phyloP scores from a whole-genome alignment of 2,797 vertebrate genomes.

The Eutrigla gurnardus region DNA sequence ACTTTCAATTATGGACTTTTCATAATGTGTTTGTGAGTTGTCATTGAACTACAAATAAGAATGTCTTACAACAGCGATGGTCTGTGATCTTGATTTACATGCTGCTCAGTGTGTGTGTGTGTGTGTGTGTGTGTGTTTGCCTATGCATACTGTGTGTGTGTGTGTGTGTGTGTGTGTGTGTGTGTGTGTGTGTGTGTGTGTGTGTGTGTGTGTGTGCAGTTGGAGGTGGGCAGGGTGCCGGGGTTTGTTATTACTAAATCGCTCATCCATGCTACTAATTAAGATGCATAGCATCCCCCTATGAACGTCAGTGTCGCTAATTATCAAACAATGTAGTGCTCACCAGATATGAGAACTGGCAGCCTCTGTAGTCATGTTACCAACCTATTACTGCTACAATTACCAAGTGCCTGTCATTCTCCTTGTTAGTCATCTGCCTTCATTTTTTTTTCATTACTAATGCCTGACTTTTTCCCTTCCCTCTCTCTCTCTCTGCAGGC shows the following conservation, averaged over 20 bases:
- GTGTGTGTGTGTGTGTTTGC: constrained; percentile 11
- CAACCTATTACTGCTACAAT: constrained; percentile 82
- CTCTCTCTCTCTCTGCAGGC: constrained; percentile 81
- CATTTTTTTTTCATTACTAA: constrained; percentile 58
- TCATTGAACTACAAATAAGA: constrained; percentile 42
- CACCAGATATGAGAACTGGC: constrained; percentile 83
- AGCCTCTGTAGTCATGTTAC: constrained; percentile 83
- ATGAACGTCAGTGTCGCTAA: constrained; percentile 81
- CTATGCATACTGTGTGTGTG: background rate
- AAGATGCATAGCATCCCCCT: constrained; percentile 81
- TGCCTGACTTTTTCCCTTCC: constrained; percentile 35
- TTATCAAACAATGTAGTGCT: constrained; percentile 84
- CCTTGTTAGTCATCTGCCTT: constrained; percentile 75
- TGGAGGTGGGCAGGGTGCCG: constrained; percentile 75
- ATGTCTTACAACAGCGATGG: constrained; percentile 15
- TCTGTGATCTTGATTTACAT: constrained; percentile 30
- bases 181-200: background rate
- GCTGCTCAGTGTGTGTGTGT: background rate
- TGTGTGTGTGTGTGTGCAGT: constrained; percentile 48
- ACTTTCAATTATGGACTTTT: constrained; percentile 40
- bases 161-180: constrained; percentile 21
- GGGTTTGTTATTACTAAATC: constrained; percentile 82
- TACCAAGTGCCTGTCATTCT: constrained; percentile 79
- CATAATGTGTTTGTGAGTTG: constrained; percentile 34
- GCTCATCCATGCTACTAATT: constrained; percentile 81